phyloP scores from a whole-genome alignment of 2,113 vertebrate species.

The Redunca redunca region DNA sequence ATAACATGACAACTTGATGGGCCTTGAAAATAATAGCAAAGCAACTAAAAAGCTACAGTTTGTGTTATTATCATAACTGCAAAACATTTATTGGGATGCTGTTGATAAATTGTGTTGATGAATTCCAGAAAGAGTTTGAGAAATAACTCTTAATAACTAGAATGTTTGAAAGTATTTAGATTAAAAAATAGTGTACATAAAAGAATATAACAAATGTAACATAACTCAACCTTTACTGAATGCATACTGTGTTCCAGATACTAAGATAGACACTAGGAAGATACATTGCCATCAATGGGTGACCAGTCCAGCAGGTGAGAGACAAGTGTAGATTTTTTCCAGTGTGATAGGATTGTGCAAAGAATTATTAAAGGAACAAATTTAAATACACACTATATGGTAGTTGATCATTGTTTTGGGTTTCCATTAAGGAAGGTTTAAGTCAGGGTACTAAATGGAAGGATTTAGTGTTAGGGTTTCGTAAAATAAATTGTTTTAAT shows the following conservation, averaged over 20 bases:
- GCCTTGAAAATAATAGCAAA: not conserved
- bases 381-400: not conserved
- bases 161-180: not conserved
- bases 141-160: not conserved
- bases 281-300: not conserved
- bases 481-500: not conserved
- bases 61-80: not conserved
- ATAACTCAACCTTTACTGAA: not conserved
- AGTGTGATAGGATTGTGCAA: not conserved
- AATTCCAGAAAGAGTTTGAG: not conserved
- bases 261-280: not conserved
- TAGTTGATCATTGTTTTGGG: not conserved
- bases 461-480: not conserved
- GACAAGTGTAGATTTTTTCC: not conserved
- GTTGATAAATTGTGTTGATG: not conserved
- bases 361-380: not conserved
- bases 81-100: not conserved
- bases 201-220: not conserved
- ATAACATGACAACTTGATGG: not conserved
- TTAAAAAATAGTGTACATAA: not conserved
- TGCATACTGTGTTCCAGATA: not conserved
- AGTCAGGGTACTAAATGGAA: not conserved
- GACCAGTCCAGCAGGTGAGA: not conserved
- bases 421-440: not conserved
- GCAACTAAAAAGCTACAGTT: not conserved